Conservation (phyloP, 2,888 invertebrate genomes). For the Empis stercorea region DNA sequence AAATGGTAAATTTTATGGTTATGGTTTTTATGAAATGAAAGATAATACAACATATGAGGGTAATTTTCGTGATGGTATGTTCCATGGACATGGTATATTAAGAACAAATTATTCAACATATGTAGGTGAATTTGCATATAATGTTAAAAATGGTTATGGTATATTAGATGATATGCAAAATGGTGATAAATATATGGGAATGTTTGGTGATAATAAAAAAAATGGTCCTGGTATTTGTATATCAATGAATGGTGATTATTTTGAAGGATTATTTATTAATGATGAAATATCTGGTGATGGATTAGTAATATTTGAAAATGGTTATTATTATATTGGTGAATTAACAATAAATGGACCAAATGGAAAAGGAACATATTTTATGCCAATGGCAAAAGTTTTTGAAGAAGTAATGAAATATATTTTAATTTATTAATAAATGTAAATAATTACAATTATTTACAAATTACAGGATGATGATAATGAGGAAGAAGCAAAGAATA, state of each 20-base stretch:
- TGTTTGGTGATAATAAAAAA: conserved; percentile 73
- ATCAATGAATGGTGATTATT: conserved; percentile 80
- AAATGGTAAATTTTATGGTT: conserved; percentile 71
- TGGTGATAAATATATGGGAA: conserved; percentile 83
- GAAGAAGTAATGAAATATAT: not conserved
- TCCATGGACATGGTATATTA: conserved; percentile 74
- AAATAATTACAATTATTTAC: conserved; percentile 1
- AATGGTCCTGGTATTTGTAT: conserved; percentile 78
- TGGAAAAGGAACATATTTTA: conserved; percentile 68
- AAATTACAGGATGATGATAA: conserved; percentile 13
- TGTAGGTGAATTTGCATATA: conserved; percentile 77
- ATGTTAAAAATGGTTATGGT: conserved; percentile 72
- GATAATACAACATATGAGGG: conserved; percentile 78
- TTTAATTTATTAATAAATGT: not conserved
- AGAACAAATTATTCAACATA: conserved; percentile 73
- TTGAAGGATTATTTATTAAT: conserved; percentile 74
- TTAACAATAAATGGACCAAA: conserved; percentile 65
- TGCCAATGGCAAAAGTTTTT: conserved; percentile 59
- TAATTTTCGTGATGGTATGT: conserved; percentile 68
- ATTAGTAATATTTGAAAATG: conserved; percentile 77
- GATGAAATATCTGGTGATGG: conserved; percentile 73
- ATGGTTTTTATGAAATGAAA: conserved; percentile 51
- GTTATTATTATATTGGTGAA: conserved; percentile 80
- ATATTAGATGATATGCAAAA: conserved; percentile 75
- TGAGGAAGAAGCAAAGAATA: conserved; percentile 13